Evolutionary conservation across 1,140 invertebrate species (phyloP).

Genomic region (Hyles vespertilio): DNA sequence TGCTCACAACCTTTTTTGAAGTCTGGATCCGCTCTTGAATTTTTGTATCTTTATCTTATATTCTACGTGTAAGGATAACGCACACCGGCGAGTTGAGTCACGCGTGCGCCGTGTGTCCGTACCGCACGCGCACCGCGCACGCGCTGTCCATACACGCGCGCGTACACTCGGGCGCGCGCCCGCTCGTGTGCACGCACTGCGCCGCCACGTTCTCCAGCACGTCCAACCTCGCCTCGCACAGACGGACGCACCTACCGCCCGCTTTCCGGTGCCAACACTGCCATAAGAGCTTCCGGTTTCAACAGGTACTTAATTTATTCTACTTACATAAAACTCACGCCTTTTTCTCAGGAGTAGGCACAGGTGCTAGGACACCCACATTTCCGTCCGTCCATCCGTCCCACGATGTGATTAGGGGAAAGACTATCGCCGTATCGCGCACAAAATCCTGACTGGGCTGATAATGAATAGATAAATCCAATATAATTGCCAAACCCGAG

Average conservation of each 20-base stretch:
- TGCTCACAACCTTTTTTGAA: no score
- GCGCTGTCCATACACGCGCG: slow-evolving; percentile 74
- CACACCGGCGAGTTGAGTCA: slow-evolving; percentile 79
- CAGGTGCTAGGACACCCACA: no score
- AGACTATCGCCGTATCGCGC: no score
- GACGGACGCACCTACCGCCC: slow-evolving; percentile 23
- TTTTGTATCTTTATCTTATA: no score
- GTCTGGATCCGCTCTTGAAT: no score
- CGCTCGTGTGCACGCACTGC: slow-evolving; percentile 71
- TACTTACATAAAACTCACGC: background rate
- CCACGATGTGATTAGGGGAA: no score
- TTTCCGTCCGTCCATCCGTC: no score
- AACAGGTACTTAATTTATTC: slow-evolving; percentile 15
- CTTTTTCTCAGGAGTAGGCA: no score
- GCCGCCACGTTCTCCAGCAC: slow-evolving; percentile 70
- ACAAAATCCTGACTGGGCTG: no score
- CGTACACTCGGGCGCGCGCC: slow-evolving; percentile 78
- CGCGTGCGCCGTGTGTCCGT: slow-evolving; percentile 57
- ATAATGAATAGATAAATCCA: no score
- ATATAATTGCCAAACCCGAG: no score
- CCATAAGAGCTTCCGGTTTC: slow-evolving; percentile 24
- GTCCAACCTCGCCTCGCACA: slow-evolving; percentile 34
- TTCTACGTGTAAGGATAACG: slow-evolving; percentile 23
- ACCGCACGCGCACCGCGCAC: slow-evolving; percentile 64
- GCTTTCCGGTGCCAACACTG: slow-evolving; percentile 24